Evolutionary conservation across 2,113 vertebrate species (phyloP), one percentile per base, ranked within the genome.

Genomic region (Zeus faber): DNA sequence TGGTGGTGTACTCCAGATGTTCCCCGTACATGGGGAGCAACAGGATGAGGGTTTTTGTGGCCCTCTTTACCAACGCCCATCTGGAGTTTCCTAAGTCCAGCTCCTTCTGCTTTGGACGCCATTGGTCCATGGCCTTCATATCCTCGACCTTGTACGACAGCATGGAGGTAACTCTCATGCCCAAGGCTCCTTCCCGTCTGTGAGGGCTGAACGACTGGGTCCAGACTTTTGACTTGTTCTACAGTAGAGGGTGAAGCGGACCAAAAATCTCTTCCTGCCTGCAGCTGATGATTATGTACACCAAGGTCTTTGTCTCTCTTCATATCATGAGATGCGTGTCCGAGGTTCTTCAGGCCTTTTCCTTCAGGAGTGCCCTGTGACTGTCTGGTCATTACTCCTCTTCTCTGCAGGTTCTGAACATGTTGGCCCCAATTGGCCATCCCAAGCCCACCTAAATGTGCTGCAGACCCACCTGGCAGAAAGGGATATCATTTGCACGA

Each of bases 381-480:
- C 60, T 14, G 59, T 51, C 66, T 79, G 66, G 58, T 48, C 33
- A 37, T 37, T 5, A 4, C 33, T 37, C 33, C 33, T 37, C 13
- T 11, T 57, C 54, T 64, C 39, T 49, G 77, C 51, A 43, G 56
- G 46, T 81, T 72, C 49, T 64, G 63, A 69, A 49, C 44, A 49
- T 56, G 41, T 46, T 61, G 72, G 49, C 70, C 75, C 59, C 64
- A 54, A 70, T 44, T 21, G 58, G 65, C 64, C 72, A 60, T 21
- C 54, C 54, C 66, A 60, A 68, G 54, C 70, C 61, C 65, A 43
- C 65, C 73, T 70, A 81, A 67, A 49, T 77, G 66, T 66, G 68
- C 72, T 25, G 76, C 63, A 59, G 78, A 57, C 47, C 49, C 68
- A 85, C 80, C 82, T 86, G 74, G 62, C 76, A 59, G 80, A 77